Percentiles rank a stretch among this genome's conserved stretches.
Conservation (phyloP, 2,797 vertebrate species). For the Spinus pinus region DNA sequence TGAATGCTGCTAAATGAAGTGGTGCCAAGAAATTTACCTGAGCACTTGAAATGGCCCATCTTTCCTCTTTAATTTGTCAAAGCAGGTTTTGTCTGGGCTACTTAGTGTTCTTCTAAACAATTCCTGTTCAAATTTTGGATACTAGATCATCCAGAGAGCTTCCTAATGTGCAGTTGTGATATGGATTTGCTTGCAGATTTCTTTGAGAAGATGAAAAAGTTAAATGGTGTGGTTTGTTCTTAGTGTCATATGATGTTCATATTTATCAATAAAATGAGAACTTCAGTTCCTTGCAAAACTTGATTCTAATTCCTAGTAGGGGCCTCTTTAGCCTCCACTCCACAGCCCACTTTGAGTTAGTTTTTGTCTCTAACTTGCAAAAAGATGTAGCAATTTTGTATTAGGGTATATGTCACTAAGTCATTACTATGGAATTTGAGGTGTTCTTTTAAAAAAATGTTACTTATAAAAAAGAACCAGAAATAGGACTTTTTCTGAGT, state of each 20-base stretch:
- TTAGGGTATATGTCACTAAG: background rate
- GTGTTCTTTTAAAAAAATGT: background rate
- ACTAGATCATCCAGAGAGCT: background rate
- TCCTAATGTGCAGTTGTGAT: background rate
- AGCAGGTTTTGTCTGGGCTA: background rate
- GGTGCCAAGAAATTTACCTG: background rate
- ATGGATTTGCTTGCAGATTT: background rate
- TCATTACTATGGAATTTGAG: background rate
- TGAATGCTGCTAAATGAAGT: background rate
- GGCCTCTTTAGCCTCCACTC: background rate
- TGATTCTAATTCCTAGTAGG: background rate
- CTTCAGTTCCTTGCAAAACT: background rate
- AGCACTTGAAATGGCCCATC: background rate
- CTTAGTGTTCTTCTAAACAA: background rate
- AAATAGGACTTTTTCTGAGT: background rate
- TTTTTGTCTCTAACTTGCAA: background rate
- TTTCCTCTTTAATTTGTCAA: background rate
- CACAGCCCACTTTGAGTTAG: background rate
- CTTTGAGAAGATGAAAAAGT: background rate
- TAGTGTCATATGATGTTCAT: background rate
- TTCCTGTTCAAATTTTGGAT: background rate
- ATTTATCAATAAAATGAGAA: background rate
- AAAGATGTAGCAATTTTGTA: background rate
- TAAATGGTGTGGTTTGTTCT: background rate
- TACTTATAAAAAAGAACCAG: background rate